Conservation (phyloP, 2,888 invertebrate genomes). For the Eristalis tenax region DNA sequence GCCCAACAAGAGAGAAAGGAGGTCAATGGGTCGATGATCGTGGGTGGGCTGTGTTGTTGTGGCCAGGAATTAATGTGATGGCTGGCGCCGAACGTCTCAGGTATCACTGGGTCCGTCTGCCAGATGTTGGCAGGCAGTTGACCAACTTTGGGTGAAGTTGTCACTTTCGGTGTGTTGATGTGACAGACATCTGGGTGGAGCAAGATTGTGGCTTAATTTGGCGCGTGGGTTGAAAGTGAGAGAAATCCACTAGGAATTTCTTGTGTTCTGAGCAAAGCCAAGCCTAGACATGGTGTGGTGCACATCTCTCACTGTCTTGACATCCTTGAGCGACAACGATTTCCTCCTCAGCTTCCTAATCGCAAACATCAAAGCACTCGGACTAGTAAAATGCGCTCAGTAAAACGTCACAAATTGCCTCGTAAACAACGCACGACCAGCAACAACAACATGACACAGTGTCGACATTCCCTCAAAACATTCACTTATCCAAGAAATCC, state of each 20-base stretch:
- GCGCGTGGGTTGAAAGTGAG: no score
- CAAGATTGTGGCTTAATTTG: no score
- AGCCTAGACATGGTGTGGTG: no score
- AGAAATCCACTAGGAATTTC: no score
- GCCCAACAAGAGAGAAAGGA: conserved; percentile 5
- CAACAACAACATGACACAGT: conserved; percentile 52
- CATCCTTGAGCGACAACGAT: background rate
- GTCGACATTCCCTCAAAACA: conserved; percentile 47
- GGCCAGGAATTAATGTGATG: background rate
- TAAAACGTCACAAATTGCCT: background rate
- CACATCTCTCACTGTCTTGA: no score
- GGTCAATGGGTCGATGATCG: conserved; percentile 2
- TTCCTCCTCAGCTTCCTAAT: background rate
- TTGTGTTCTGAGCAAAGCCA: no score
- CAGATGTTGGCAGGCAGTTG: no score
- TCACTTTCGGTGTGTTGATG: no score
- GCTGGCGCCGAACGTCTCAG: background rate
- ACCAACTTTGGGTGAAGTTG: no score
- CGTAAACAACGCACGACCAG: conserved; percentile 10
- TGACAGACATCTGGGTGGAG: no score
- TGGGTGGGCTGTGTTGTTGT: conserved; percentile 30
- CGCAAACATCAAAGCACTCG: background rate
- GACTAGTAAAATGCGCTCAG: background rate
- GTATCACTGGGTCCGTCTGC: background rate
- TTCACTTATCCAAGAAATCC: conserved; percentile 51